Base-by-base conservation (phyloP, 2,888 invertebrate genomes). In the Leptopilina myrica region DNA sequence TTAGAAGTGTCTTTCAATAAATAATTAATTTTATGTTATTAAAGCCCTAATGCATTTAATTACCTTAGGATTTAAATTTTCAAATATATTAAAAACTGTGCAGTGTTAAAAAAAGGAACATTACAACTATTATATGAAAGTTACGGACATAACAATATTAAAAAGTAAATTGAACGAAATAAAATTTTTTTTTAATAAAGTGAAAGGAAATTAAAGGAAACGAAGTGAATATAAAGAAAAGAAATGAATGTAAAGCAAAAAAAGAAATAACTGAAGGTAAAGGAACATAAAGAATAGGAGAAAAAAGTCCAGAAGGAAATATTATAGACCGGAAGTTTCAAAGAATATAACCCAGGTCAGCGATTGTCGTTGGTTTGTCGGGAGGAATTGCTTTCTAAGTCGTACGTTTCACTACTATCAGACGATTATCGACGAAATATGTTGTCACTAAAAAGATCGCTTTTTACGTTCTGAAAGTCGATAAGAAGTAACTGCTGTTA, bases 321-420 rank as follows among this genome's bases (percentile, higher is more conserved):
- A 81, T 81, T 80, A 83, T 79, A 79, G 81, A 80, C 81, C 77
- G 77, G 77, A 79, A 76, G 78, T 78, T 59, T 62, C 79, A 76
- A 78, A 79, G 78, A 79, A 81, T 76, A 78, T 76, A 78, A 78
- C 75, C 76, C 78, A 46, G 80, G 80, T 79, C 80, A 80, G 80
- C 78, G 64, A 62, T 59, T 62, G 69, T 76, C 73, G 76, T 56
- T 79, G 77, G 20, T 56, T 56, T 33, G 33, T 56, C 12, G 73
- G 73, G 9, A 56, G 26, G 56, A 73, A 73, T 56, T 73, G 56
- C 73, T 73, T 73, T 73, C 56, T 73, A 53, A n/a, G 73, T 73
- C 56, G 53, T 73, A 56, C 73, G 33, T 73, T 56, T 73, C 73
- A 73, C 73, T 53, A 26, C 53, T 73, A 73, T 56, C 33, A n/a